Percentiles rank a stretch among this genome's conserved stretches.
phyloP scores from a whole-genome alignment of 2,888 invertebrate species.

The Gortyna flavago region DNA sequence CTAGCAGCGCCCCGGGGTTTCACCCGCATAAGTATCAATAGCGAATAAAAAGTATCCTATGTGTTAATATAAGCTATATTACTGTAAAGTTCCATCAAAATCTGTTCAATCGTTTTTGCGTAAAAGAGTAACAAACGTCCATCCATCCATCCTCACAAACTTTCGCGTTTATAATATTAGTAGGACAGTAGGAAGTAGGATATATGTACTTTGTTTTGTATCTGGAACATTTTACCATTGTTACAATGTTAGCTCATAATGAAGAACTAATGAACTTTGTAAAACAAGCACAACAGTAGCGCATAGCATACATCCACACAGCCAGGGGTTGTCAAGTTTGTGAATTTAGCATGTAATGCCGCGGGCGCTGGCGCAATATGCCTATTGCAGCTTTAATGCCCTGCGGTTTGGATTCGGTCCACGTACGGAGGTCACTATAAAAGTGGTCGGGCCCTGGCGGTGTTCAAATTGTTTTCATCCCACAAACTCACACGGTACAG shows the following conservation, averaged over 20 bases:
- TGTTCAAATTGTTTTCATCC: slow-evolving; percentile 85
- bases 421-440: slow-evolving; percentile 83
- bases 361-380: slow-evolving; percentile 76
- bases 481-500: slow-evolving; percentile 77
- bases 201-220: background rate
- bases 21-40: no score
- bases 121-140: background rate
- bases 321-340: slow-evolving; percentile 74
- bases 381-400: slow-evolving; percentile 83
- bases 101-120: no score
- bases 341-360: slow-evolving; percentile 75
- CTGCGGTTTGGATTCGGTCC: slow-evolving; percentile 86
- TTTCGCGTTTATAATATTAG: background rate
- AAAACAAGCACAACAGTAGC: slow-evolving; percentile 32
- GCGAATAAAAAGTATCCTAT: no score
- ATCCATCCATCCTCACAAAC: background rate
- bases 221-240: slow-evolving; percentile 1
- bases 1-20: background rate
- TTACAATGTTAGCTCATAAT: slow-evolving; percentile 24
- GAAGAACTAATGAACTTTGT: slow-evolving; percentile 31
- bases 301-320: slow-evolving; percentile 43
- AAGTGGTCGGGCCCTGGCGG: slow-evolving; percentile 80
- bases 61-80: no score
- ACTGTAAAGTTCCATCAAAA: no score
- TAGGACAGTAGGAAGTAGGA: background rate